Evolutionary conservation across 2,888 invertebrate genomes (phyloP), one percentile per base, ranked within the genome.

Genomic region (Emesis russula): DNA sequence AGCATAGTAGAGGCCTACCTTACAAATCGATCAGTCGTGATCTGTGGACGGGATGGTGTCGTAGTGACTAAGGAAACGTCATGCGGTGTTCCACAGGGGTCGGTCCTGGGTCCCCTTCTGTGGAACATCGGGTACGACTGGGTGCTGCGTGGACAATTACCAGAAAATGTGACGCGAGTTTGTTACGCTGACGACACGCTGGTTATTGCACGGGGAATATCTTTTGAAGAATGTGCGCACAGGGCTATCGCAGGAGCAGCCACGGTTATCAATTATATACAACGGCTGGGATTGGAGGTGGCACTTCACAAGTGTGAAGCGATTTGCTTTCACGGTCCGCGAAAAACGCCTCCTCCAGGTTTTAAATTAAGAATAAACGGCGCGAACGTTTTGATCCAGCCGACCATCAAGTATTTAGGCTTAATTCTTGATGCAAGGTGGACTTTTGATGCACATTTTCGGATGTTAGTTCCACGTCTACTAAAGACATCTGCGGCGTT

Each of bases 171-270:
- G 31, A 18, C 2, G 3, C 0, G 18, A 31, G 2, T 66, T 5
- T 31, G 63, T 25, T 31, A 66, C 31, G 18, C 25, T 5, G 63
- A 18, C 18, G 63, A 63, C 3, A 63, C 18, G n/a, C 6, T 79
- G 44, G 2, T 18, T 63, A 1, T 36, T 25, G 33, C 74, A 36
- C 11, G 53, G 74, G 4, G 15, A 13, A 2, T 31, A 18, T 6
- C 70, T 53, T 71, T 4, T 75, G 25, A 63, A 13, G 81, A 82
- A n/a, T 87, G 87, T 1, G 77, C 76, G 1, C 25, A n/a, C 0
- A 44, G 73, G 6, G 91, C 89, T 13, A 75, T 86, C 0, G 87
- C 71, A 0, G 86, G 78, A 2, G 48, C 68, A 1, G 31, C 63
- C 1, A 53, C 79, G 15, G 41, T 68, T 25, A 41, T 85, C 13